A percentile compares a stretch with the other conserved stretches of the same genome.
Conservation (phyloP, 2,888 invertebrate genomes). For the Cistogaster globosa region DNA sequence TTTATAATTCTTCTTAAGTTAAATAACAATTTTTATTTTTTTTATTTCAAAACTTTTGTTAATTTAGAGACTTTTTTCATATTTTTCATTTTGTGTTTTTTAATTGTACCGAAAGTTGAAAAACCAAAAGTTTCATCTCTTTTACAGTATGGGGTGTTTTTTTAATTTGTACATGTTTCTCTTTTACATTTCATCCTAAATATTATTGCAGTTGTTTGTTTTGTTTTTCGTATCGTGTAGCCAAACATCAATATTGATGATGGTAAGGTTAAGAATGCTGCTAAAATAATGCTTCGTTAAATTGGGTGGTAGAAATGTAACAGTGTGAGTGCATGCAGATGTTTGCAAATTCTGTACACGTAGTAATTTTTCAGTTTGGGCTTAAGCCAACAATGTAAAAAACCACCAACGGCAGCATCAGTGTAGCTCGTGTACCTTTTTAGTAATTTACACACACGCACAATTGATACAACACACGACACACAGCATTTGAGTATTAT, state of each 20-base stretch:
- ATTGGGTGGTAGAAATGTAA: constrained; percentile 18
- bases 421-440: constrained; percentile 53
- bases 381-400: constrained; percentile 63
- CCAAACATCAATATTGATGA: constrained; percentile 61
- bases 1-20: no score
- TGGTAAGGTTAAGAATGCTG: constrained; percentile 68
- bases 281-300: constrained; percentile 46
- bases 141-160: constrained; percentile 43
- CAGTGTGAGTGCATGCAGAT: constrained; percentile 42
- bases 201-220: constrained; percentile 10
- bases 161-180: constrained; percentile 23
- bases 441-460: constrained; percentile 36
- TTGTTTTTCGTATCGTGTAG: constrained; percentile 30
- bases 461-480: not conserved
- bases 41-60: no score
- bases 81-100: not conserved
- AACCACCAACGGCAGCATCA: constrained; percentile 52
- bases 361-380: constrained; percentile 70
- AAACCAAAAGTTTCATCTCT: not conserved
- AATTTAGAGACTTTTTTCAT: no score
- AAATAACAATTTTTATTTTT: no score
- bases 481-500: constrained; percentile 24
- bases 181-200: constrained; percentile 13
- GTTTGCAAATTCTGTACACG: constrained; percentile 70
- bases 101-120: not conserved